Evolutionary conservation across 2,113 vertebrate genomes (phyloP), one percentile per base, ranked within the genome.

Genomic region (Aplodontia rufa): DNA sequence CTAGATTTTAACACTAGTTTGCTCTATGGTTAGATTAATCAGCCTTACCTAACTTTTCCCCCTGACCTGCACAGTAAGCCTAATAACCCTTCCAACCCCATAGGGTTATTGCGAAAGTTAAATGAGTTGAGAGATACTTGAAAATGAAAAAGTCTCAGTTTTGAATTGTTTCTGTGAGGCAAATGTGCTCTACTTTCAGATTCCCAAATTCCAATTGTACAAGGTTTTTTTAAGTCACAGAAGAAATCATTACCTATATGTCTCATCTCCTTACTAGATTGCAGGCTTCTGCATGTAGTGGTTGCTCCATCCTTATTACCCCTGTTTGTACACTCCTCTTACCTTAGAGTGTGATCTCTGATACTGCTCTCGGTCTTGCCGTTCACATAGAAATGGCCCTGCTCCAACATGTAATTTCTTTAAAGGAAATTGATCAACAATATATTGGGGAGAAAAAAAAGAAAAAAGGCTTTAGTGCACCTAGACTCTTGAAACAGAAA

Each of bases 101-200:
- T 6, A 37, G 8, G 4, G 14, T 62, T 72, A n/a, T 92, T 94
- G 72, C 78, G 81, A 86, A 95, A 94, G 66, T 92, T 51, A 92
- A 96, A 90, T 93, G 60, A 82, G 51, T 91, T 74, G 53, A 83
- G 55, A 96, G 74, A 49, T 13, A 68, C 24, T 32, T 53, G 49
- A 78, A 97, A 97, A 53, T 71, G 76, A 95, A 95, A 81, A 95
- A 81, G 37, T 85, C 30, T 85, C 81, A 51, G 40, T 96, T 92
- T 92, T n/a, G 66, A 47, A 40, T 78, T 79, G 68, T 72, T 78
- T 79, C 91, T 83, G 10, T 83, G 51, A 32, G 47, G 75, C 37
- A 93, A 53, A 78, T 47, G 35, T 49, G 88, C 82, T 78, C 35
- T 80, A 81, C 82, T 83, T 69, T 88, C 55, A 82, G 49, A 79